phyloP scores from a whole-genome alignment of 37 sponge, comb jelly and placozoan genomes.

The Aplysina aerophoba region DNA sequence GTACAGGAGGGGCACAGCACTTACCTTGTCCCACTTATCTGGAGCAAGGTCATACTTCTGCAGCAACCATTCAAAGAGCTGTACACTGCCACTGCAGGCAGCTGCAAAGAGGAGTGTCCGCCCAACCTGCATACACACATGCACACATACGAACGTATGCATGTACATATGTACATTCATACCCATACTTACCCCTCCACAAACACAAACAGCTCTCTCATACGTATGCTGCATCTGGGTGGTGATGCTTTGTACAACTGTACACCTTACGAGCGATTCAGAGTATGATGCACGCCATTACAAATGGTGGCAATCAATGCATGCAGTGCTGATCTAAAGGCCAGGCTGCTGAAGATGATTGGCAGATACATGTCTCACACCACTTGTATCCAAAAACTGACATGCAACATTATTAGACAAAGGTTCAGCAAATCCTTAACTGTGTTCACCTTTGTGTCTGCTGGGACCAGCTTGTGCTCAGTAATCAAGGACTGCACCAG shows the following conservation, averaged over 20 bases:
- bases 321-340: too few relatives aligned
- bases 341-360: too few relatives aligned
- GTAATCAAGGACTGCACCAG: neutral
- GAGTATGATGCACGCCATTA: too few relatives aligned
- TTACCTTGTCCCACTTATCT: constrained; percentile 22
- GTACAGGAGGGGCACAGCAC: neutral
- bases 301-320: too few relatives aligned
- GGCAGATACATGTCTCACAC: too few relatives aligned
- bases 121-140: constrained; percentile 8
- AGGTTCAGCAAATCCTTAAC: neutral
- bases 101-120: neutral
- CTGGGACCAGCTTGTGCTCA: neutral
- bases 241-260: too few relatives aligned
- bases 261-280: too few relatives aligned
- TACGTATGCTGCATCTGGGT: too few relatives aligned
- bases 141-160: neutral
- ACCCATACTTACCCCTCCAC: neutral
- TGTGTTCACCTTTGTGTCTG: neutral
- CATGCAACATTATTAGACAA: too few relatives aligned
- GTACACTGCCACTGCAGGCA: neutral
- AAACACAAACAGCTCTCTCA: too few relatives aligned
- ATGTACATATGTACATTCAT: too few relatives aligned
- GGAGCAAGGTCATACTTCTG: neutral
- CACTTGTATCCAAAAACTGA: too few relatives aligned
- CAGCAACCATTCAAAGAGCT: neutral